Evolutionary conservation across 2,797 vertebrate species (phyloP), one percentile per base, ranked within the genome.

Genomic region (Enteromius paludinosus): DNA sequence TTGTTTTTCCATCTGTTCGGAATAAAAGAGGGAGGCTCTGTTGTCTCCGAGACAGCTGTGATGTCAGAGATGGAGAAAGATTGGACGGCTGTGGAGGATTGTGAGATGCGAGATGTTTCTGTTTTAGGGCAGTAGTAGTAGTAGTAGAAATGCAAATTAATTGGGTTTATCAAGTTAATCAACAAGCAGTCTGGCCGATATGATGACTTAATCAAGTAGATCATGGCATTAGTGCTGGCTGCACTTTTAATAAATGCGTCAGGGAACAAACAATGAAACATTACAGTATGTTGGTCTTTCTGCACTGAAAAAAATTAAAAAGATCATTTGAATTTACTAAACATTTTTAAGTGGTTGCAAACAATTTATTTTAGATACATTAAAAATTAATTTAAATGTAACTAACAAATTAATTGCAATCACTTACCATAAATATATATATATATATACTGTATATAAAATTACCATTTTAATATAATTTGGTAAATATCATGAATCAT

Each of bases 11-110:
- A 81, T 79, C 61, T 83, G 47, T 65, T 75, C 43, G 52, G 75
- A 72, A 84, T 79, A 79, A 84, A 84, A 79, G 70, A 84, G 77
- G 61, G 49, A 78, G 69, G 68, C 33, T 70, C 33, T 74, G 85
- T 75, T 82, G 79, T 82, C 69, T 74, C 69, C 47, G 59, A 72
- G 68, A 73, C 82, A 75, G 78, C 61, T 74, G 71, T 81, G 83
- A 81, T 81, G 83, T 84, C 78, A 84, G 71, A 61, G 49, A 45
- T 4, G 6, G 68, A 43, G 72, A 43, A 70, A 62, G 45, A 61
- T 25, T 52, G 41, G 64, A n/a, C 1, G 70, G 38, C 12, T 28
- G 38, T 61, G 61, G 70, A 75, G 78, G 49, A 56, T 11, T 47
- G 35, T 45, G 25, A 74, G 35, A 1, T 47, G 35, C 35, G 25